Evolutionary conservation across 37 sponge, comb jelly and placozoan genomes (phyloP).

Genomic region (Geodia barretti): DNA sequence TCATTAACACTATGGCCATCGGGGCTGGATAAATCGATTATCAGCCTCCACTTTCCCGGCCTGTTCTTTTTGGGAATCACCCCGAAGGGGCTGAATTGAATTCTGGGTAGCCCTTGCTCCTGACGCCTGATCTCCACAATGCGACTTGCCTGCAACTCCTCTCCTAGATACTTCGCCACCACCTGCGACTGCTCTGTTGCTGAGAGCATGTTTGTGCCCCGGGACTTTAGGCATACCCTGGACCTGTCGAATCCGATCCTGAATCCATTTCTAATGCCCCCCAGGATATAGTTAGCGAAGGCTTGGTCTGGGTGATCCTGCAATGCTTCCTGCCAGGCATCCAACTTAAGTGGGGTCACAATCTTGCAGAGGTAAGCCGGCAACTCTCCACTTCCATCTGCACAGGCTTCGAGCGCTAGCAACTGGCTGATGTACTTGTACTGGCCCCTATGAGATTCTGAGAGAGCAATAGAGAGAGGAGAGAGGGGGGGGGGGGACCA

Average conservation of each 20-base stretch:
- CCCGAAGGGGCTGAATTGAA: background rate
- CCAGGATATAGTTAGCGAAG: background rate
- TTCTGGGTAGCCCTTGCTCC: background rate
- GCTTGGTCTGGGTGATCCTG: background rate
- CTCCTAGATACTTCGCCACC: background rate
- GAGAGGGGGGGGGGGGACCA: no score
- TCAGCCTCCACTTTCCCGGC: no score
- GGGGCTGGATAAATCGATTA: no score
- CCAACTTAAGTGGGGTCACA: background rate
- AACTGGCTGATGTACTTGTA: no score
- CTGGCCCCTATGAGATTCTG: no score
- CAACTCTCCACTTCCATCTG: background rate
- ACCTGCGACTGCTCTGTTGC: conserved; percentile 4
- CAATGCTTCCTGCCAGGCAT: background rate
- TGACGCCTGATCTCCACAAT: background rate
- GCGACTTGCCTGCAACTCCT: background rate
- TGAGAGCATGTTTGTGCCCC: conserved; percentile 3
- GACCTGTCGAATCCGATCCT: background rate
- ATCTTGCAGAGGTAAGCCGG: background rate
- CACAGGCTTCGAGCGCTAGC: no score
- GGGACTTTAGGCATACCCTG: no score
- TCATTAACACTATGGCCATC: no score
- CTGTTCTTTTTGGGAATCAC: no score
- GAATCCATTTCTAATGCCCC: background rate
- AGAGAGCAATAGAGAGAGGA: no score